Evolutionary conservation across 2,797 vertebrate species (phyloP), one percentile per base, ranked within the genome.

Genomic region (Nannoperca australis): DNA sequence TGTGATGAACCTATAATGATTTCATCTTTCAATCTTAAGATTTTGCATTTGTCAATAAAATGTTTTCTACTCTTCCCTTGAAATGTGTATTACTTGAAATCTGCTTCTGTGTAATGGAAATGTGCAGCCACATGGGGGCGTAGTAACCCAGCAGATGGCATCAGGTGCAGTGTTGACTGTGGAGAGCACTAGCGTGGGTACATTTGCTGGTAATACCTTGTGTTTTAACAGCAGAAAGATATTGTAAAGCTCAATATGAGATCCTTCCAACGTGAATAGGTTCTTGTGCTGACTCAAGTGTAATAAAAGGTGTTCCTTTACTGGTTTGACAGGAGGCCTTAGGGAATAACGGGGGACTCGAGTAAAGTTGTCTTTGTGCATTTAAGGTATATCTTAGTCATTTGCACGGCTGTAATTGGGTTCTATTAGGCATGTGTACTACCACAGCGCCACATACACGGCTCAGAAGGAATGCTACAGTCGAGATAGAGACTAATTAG

Each of bases 1-100:
- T n/a, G n/a, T n/a, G n/a, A 67, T 53, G 20, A 87, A 45, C 75
- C 42, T 70, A 3, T 20, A 38, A 60, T 34, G 20, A 79, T 70
- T 68, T 78, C 60, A 79, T 78, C 79, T 86, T 74, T 78, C 62
- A 85, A 79, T 72, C 90, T 85, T 87, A 73, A 90, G 92, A 88
- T 89, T 91, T 91, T 89, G 70, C 70, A 86, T 90, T 88, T 88
- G 75, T 73, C 81, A 93, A 92, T 92, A 90, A 94, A 93, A 79
- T 0, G 0, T 78, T 94, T 93, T 88, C 80, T 85, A 87, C 56
- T 13, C 20, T 45, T n/a, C 30, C 11, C 3, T 30, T 69, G 34
- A 67, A 24, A 24, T 22, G 32, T 50, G 58, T 54, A 4, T 18
- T 22, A 44, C 0, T 22, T 30, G 1, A 38, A 32, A 18, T 24